Evolutionary conservation across 2,888 invertebrate genomes (phyloP).

Genomic region (Heliconius ethilla): DNA sequence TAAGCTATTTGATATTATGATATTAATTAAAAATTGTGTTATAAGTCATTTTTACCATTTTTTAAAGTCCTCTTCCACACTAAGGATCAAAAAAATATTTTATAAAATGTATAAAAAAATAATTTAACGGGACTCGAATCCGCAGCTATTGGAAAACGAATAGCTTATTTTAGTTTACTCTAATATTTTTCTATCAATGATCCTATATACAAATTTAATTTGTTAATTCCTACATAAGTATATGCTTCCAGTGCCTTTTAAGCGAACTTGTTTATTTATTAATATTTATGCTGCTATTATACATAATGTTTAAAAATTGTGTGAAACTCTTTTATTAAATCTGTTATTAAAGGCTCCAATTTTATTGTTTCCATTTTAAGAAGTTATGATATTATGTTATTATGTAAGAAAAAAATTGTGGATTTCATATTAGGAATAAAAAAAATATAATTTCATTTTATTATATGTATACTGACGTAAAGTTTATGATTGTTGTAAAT

Average conservation of each 20-base stretch:
- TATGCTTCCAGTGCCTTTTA: conserved; percentile 12
- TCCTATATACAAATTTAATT: background rate
- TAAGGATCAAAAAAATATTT: background rate
- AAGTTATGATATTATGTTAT: conserved; percentile 9
- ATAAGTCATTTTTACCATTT: background rate
- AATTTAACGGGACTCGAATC: background rate
- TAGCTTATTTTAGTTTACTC: background rate
- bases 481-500: conserved; percentile 13
- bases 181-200: background rate
- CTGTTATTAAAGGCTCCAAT: background rate
- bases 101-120: background rate
- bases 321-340: background rate
- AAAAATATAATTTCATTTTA: background rate
- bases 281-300: background rate
- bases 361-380: conserved; percentile 9
- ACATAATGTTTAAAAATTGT: background rate
- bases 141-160: background rate
- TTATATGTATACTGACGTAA: conserved; percentile 14
- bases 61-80: background rate
- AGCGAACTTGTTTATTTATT: background rate
- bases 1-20: background rate
- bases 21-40: background rate
- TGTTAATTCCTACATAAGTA: background rate
- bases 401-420: background rate
- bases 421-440: background rate